Base-by-base conservation (phyloP, 2,797 vertebrate species). In the Tachyglossus aculeatus region DNA sequence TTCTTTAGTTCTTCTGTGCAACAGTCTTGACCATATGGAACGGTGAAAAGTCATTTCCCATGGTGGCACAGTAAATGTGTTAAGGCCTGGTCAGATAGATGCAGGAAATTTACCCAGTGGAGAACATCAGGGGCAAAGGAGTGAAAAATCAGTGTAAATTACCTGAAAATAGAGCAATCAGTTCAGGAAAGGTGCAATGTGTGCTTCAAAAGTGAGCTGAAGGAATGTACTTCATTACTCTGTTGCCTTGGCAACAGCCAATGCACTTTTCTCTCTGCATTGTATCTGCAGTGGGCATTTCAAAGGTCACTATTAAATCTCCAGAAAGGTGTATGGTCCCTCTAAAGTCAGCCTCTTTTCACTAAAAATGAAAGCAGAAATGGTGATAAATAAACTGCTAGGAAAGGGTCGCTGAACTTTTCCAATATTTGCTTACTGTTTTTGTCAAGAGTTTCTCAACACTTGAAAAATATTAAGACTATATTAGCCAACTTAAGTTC, bases 161-260 rank as follows among this genome's bases (percentile, higher is more conserved):
- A 33, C 48, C 44, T 43, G 24, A 40, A n/a, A 54, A 54, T 14
- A 53, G 39, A 69, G 33, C 19, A 34, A 65, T 68, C 14, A 12
- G 4, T 50, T 54, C 50, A 33, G 25, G 58, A 65, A 74, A 57
- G 25, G 13, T 77, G 53, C 40, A 34, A 18, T 14, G 16, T 25
- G 37, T 22, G n/a, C n/a, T 67, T 72, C 54, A 51, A 29, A 62
- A 67, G 25, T 53, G 76, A 58, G 48, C 34, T 31, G 3, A 37
- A 73, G 31, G 81, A 65, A 33, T 47, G 56, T 67, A 19, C 39
- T 14, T 14, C 36, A 53, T 37, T 38, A 44, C 25, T 16, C 15
- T 0, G 4, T 76, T 45, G 61, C 63, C 22, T 12, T 53, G 33
- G 55, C 29, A 75, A 73, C 57, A 41, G 39, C 47, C 38, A 44